Base-by-base conservation (phyloP, 2,888 invertebrate genomes). In the Caenorhabditis auriculariae region DNA sequence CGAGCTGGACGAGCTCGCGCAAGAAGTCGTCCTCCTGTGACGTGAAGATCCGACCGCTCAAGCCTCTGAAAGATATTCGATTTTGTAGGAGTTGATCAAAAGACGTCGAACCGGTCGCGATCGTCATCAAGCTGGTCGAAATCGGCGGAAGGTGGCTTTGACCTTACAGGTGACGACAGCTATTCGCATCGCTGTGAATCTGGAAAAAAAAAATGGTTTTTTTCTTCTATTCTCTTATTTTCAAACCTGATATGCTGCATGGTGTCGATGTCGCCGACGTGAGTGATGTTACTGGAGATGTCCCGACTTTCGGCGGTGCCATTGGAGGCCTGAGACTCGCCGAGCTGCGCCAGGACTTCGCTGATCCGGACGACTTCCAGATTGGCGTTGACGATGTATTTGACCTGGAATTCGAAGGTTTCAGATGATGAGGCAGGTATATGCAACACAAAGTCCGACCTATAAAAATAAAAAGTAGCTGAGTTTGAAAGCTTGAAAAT, bases 141-240 rank as follows among this genome's bases (percentile, higher is more conserved):
- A 53, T 71, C 72, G 4, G 71, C 69, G 12, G 68, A 69, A n/a
- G 80, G 80, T 29, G 80, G 79, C n/a, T 52, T 79, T 79, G 42
- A 79, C 77, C 49, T 78, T 78, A 47, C 80, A 79, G 6, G 80
- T 79, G 17, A 79, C 80, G 3, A 80, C 80, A 7, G 79, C 80
- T 41, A 79, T 78, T 32, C 80, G 59, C 79, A 79, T 78, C 9
- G 80, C 78, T 17, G 80, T 79, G 59, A 79, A 79, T 38, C 65
- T 60, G 37, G n/a, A 49, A 43, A 32, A 12, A 51, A 21, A 23
- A n/a, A n/a, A n/a, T n/a, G n/a, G n/a, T n/a, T n/a, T n/a, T 7
- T 49, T 35, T 38, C 17, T 42, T 42, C 6, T 4, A 27, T 19
- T 50, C 27, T 4, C 19, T 24, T 37, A 35, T 23, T 15, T 3